Base-by-base conservation (phyloP, 2,888 invertebrate species). In the Copidosoma aretas region DNA sequence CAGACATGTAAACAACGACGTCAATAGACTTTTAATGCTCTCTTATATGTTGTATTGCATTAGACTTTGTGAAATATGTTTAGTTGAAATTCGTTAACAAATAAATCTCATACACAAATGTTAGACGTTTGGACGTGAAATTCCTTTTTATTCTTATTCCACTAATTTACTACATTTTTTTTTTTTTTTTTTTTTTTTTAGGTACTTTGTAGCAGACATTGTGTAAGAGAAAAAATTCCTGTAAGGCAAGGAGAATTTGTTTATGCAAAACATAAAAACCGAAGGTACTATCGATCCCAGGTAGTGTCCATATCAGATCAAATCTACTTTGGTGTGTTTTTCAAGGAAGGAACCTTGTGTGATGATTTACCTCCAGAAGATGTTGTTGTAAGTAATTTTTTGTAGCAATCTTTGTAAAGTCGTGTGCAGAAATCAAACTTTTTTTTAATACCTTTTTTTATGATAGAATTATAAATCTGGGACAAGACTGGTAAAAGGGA, bases 231-330 rank as follows among this genome's bases (percentile, higher is more conserved):
- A 10, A 81, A 80, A 69, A 76, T 77, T 41, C 79, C 81, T 14
- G 76, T 78, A 52, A 77, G 80, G 17, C 79, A 79, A 49, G 81
- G 81, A 1, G 86, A 86, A 65, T 77, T 76, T n/a, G 89, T 90
- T 4, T 88, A 89, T 85, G 90, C 89, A 0, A 88, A 87, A 74
- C 88, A 90, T 80, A 85, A 86, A 64, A 89, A 89, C 73, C 85
- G 84, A 2, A 85, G 89, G 54, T 90, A 86, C 78, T 89, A 90
- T 77, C 82, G 85, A 71, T 88, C 87, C 17, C 85, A 81, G 69
- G 85, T 91, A 12, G 76, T 81, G 1, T 84, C 85, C 15, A 84
- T 87, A 15, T 81, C 83, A 19, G 81, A 83, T 24, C 85, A 85
- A 64, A 81, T 84, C 8, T 87, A 87, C 75, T 88, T 88, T 77